Evolutionary conservation across 2,888 invertebrate species (phyloP), one percentile per base, ranked within the genome.

Genomic region (Drosophila acutilabella): DNA sequence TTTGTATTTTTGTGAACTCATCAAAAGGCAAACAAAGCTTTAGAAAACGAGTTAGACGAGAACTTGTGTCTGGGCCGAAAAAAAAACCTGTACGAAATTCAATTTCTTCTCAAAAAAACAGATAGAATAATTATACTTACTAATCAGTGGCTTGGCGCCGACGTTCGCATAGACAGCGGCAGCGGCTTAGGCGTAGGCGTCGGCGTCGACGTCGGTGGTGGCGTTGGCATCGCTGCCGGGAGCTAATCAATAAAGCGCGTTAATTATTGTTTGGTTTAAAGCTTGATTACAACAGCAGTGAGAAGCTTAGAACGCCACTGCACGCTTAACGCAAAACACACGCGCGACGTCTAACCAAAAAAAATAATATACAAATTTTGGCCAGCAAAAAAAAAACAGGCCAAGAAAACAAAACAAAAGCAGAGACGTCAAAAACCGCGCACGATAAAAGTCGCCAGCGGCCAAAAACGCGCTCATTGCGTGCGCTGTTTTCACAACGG

Each of bases 181-280:
- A 33, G 4, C 23, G 14, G n/a, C 14, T 26, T 11, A 8, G 23
- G 7, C 51, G 40, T n/a, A 8, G 23, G 6, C 51, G 45, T 7
- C 38, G 23, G 6, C 51, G 45, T 7, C 38, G 20, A n/a, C 48
- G 73, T 10, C 4, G 14, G 2, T 20, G 53, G 0, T 2, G 14
- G 11, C 10, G 33, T 6, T 51, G 50, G 18, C 38, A 52, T 8
- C 64, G 50, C 48, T 16, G 62, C 41, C 50, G 59, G 70, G 50
- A 66, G 70, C 71, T 68, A 72, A 72, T 78, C 78, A 78, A 80
- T 77, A 78, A 72, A 68, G 67, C 81, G 73, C 83, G 83, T 78
- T 87, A 88, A 87, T 88, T 87, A 81, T 82, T 78, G 76, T 81
- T 85, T 75, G 86, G 85, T 80, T 88, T 89, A 87, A 89, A 88